Conservation (phyloP, 1,140 invertebrate species). For the Atta cephalotes region DNA sequence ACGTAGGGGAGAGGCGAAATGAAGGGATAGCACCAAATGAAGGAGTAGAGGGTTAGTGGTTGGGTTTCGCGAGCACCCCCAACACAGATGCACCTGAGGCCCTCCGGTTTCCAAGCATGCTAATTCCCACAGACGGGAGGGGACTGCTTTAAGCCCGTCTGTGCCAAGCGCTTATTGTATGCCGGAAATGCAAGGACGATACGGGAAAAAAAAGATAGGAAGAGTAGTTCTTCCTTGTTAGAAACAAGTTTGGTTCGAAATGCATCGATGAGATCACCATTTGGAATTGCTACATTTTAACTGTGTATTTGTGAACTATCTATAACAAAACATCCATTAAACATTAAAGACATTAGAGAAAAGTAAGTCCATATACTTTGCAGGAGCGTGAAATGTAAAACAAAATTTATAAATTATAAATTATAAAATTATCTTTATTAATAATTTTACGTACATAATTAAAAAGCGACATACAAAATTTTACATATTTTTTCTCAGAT, state of each 20-base stretch:
- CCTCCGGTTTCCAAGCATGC: constrained; percentile 71
- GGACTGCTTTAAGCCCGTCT: constrained; percentile 74
- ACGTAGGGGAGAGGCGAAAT: constrained; percentile 43
- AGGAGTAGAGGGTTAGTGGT: constrained; percentile 58
- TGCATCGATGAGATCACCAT: constrained; percentile 30
- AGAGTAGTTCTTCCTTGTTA: not conserved
- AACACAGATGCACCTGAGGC: constrained; percentile 75
- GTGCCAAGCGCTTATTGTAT: constrained; percentile 63
- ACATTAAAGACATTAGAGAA: not conserved
- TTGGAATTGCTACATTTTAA: not conserved
- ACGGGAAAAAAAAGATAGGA: constrained; percentile 23
- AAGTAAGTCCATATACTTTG: not conserved
- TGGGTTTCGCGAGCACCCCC: constrained; percentile 55
- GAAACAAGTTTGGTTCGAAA: constrained; percentile 33
- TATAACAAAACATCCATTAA: not conserved
- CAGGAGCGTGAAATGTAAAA: not conserved
- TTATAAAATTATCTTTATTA: constrained; percentile 1
- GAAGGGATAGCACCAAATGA: constrained; percentile 20
- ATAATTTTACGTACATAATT: not conserved
- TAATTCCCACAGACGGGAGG: constrained; percentile 75
- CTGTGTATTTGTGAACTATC: not conserved
- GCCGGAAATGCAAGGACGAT: constrained; percentile 32
- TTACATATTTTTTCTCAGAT: not conserved
- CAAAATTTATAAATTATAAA: not conserved
- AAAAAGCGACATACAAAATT: not conserved